These are phyloP conservation scores for Drosophila ezoana DNA, from an alignment of 2,888 invertebrate species.

Conservation along the genomic window DNA sequence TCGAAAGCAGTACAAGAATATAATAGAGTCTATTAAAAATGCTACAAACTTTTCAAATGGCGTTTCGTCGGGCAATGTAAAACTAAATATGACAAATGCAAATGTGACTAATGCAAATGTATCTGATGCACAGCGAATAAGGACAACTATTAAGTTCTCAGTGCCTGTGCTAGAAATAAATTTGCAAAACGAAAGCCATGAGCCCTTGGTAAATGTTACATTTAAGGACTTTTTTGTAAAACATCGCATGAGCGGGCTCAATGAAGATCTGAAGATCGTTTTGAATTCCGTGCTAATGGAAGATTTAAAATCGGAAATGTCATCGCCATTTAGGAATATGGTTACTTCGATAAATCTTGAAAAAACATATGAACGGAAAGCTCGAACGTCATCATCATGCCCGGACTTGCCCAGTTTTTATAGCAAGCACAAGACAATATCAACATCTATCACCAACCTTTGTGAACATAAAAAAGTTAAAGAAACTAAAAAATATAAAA, in stretches of 20 bases:
- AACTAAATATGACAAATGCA: slow-evolving; percentile 32
- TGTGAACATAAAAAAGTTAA: slow-evolving; percentile 86
- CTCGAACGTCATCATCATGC: slow-evolving; percentile 72
- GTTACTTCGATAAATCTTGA: slow-evolving; percentile 86
- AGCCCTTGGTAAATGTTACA: slow-evolving; percentile 93
- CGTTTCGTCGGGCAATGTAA: slow-evolving; percentile 26
- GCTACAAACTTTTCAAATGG: slow-evolving; percentile 70
- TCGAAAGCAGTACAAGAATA: slow-evolving; percentile 95
- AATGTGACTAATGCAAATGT: slow-evolving; percentile 22
- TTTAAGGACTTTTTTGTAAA: slow-evolving; percentile 93
- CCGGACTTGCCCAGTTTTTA: slow-evolving; percentile 70
- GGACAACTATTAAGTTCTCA: slow-evolving; percentile 88
- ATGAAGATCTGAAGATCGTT: slow-evolving; percentile 91
- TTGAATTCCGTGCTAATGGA: slow-evolving; percentile 95
- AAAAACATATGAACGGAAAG: slow-evolving; percentile 52
- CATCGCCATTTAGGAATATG: slow-evolving; percentile 93
- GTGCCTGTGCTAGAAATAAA: slow-evolving; percentile 91
- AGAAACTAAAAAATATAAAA: slow-evolving; percentile 46
- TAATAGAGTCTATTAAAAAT: slow-evolving; percentile 89
- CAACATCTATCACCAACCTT: slow-evolving; percentile 87
- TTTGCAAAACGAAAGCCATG: slow-evolving; percentile 90
- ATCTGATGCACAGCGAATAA: slow-evolving; percentile 42
- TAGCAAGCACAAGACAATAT: slow-evolving; percentile 64
- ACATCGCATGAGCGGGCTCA: slow-evolving; percentile 89
- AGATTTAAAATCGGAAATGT: slow-evolving; percentile 92